Conservation (phyloP, 2,888 invertebrate species). For the Aelia acuminata region DNA sequence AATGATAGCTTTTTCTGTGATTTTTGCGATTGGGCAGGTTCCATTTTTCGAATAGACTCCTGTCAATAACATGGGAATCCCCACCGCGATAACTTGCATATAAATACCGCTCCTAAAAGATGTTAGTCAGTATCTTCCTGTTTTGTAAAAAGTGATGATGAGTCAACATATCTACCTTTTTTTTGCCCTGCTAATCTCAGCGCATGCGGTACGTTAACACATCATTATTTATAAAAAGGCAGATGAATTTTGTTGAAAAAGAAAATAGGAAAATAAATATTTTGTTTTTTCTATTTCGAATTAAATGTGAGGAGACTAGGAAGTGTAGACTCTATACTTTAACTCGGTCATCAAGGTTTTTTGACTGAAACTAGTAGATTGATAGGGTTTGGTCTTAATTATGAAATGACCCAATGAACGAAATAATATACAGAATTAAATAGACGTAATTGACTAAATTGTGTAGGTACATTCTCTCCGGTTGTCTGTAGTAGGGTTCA, state of each 20-base stretch:
- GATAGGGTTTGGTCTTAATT: too few species aligned
- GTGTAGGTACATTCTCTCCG: too few species aligned
- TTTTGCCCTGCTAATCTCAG: not conserved
- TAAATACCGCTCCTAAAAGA: not conserved
- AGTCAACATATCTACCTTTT: not conserved
- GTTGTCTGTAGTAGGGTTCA: too few species aligned
- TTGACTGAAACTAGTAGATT: too few species aligned
- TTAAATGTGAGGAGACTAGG: too few species aligned
- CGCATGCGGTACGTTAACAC: not conserved
- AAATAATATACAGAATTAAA: too few species aligned
- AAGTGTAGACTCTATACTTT: too few species aligned
- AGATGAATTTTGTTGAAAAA: not conserved
- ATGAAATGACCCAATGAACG: too few species aligned
- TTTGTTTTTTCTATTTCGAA: too few species aligned
- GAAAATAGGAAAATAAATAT: not conserved
- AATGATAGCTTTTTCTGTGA: too few species aligned
- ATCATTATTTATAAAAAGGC: not conserved
- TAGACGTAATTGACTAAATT: too few species aligned
- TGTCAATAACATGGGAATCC: not conserved
- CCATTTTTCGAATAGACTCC: not conserved
- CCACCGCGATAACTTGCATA: not conserved
- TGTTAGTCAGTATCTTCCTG: not conserved
- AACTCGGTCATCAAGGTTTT: too few species aligned
- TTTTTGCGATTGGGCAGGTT: not conserved
- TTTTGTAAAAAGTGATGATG: not conserved